A percentile compares a stretch with the other conserved stretches of the same genome.
Evolutionary conservation across 2,797 vertebrate species (phyloP).

Genomic region (Sebastes iracundus): DNA sequence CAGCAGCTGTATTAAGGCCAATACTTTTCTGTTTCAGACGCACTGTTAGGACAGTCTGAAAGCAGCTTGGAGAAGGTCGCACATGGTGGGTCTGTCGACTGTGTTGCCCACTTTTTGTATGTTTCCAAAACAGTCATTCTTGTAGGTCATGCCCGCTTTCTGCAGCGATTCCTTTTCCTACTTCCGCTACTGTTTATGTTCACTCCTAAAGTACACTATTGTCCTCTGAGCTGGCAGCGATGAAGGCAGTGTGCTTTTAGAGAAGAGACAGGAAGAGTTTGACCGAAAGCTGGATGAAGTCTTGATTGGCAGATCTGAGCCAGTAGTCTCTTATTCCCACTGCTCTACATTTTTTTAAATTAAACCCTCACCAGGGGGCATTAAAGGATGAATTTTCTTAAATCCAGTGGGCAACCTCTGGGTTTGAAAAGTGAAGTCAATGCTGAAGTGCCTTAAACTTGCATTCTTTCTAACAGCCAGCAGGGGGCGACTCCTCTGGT

Average conservation of each 20-base stretch:
- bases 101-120: not conserved
- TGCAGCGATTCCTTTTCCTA: not conserved
- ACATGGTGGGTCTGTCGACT: not conserved
- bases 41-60: not conserved
- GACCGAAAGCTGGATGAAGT: not conserved
- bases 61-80: not conserved
- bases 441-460: too few relatives aligned
- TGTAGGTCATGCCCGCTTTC: not conserved
- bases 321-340: not conserved
- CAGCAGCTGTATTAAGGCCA: constrained; percentile 19
- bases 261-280: not conserved
- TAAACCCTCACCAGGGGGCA: not conserved
- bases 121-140: not conserved
- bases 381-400: not conserved
- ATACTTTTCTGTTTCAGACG: not conserved
- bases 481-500: too few relatives aligned
- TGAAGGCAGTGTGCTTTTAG: not conserved
- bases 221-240: not conserved
- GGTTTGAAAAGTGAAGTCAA: too few relatives aligned
- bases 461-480: too few relatives aligned
- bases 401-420: too few relatives aligned
- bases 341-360: not conserved
- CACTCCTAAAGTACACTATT: not conserved
- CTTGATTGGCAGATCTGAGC: not conserved
- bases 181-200: not conserved